Conservation (phyloP, 2,797 vertebrate genomes). For the Sebastes hubbsi region DNA sequence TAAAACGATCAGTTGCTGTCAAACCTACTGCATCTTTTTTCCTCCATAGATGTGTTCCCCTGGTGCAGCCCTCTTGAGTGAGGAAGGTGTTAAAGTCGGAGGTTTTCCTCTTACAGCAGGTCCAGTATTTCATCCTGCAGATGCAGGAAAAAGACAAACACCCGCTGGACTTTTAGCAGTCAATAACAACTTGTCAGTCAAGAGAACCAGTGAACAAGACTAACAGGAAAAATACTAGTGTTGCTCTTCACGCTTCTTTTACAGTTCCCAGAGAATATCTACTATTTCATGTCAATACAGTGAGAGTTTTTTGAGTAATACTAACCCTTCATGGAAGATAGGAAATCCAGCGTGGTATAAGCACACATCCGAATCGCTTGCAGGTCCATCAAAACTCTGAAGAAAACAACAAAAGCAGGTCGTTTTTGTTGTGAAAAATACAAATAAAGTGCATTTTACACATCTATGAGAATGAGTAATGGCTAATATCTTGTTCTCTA, state of each 20-base stretch:
- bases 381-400: constrained; percentile 81
- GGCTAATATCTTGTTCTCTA: background rate
- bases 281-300: background rate
- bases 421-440: background rate
- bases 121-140: constrained; percentile 98
- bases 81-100: constrained; percentile 98
- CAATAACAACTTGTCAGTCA: constrained; percentile 50
- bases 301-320: background rate
- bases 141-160: constrained; percentile 31
- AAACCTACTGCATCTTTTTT: constrained; percentile 87
- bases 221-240: constrained; percentile 8
- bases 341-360: constrained; percentile 89
- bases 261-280: background rate
- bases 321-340: constrained; percentile 85
- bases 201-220: constrained; percentile 23
- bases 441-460: background rate
- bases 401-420: constrained; percentile 8
- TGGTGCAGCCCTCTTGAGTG: constrained; percentile 93
- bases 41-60: constrained; percentile 90
- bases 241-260: constrained; percentile 3
- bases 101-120: constrained; percentile 97
- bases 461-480: background rate
- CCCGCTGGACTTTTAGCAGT: constrained; percentile 19
- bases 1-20: constrained; percentile 9
- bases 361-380: constrained; percentile 89